Evolutionary conservation across 1,140 invertebrate species (phyloP).

Genomic region (Cotesia typhae): DNA sequence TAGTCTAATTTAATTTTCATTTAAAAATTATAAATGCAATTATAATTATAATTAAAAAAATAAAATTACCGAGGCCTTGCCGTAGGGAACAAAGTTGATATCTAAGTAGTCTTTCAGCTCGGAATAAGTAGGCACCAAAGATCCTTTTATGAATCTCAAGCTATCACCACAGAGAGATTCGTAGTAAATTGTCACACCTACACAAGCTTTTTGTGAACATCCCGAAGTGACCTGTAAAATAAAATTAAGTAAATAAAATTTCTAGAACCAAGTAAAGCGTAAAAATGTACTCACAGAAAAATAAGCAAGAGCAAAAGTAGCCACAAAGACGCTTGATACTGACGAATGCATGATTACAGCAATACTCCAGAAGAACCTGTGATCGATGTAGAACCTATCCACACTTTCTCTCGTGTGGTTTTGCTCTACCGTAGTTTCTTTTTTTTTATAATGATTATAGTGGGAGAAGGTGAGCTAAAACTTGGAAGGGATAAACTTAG

Average conservation of each 20-base stretch:
- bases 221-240: neutral
- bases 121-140: constrained; percentile 65
- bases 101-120: constrained; percentile 64
- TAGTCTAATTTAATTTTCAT: no score
- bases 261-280: neutral
- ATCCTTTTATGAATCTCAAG: constrained; percentile 70
- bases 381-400: neutral
- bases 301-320: neutral
- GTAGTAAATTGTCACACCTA: constrained; percentile 71
- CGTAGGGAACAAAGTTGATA: constrained; percentile 75
- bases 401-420: neutral
- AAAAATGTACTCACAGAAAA: neutral
- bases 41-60: neutral
- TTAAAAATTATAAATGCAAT: no score
- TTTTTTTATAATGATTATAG: neutral
- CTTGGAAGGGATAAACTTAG: no score
- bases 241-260: neutral
- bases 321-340: neutral
- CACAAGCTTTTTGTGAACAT: neutral
- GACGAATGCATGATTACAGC: neutral
- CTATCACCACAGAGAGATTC: constrained; percentile 85
- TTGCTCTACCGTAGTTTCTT: neutral
- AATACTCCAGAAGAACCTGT: neutral
- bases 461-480: neutral
- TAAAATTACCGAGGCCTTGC: constrained; percentile 75